Conservation (phyloP, 2,797 vertebrate species). For the Pelochelys cantorii region DNA sequence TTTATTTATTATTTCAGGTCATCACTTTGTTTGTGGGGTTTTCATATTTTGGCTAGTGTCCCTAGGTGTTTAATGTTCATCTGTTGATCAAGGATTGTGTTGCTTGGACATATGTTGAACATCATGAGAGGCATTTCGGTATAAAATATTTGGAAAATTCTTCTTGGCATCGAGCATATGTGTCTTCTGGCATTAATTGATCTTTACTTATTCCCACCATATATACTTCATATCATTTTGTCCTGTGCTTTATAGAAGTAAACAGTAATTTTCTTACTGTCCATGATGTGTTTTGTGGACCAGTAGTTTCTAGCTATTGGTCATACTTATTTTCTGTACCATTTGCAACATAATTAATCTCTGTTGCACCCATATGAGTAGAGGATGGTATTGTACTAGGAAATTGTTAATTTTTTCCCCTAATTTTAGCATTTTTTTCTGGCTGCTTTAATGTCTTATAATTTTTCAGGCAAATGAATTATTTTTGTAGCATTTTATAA, state of each 20-base stretch:
- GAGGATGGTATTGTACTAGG: neutral
- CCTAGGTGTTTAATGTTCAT: neutral
- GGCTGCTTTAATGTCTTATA: neutral
- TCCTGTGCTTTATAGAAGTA: neutral
- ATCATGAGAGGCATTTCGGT: neutral
- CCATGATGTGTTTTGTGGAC: neutral
- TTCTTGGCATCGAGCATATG: neutral
- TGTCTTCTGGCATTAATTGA: neutral
- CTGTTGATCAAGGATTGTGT: neutral
- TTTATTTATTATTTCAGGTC: neutral
- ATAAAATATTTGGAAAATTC: neutral
- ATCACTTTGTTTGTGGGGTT: neutral
- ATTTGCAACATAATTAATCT: neutral
- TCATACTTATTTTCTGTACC: neutral
- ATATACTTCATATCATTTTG: neutral
- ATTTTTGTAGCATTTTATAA: neutral
- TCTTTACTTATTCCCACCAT: neutral
- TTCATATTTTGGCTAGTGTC: neutral
- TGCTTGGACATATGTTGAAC: neutral
- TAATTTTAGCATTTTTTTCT: neutral
- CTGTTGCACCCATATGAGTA: neutral
- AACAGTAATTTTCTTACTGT: neutral
- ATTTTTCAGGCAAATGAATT: neutral
- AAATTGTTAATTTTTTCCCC: no score
- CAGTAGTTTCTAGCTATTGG: neutral